Evolutionary conservation across 2,113 vertebrate species (phyloP), one percentile per base, ranked within the genome.

Genomic region (Rhinopomastus cyanomelas): DNA sequence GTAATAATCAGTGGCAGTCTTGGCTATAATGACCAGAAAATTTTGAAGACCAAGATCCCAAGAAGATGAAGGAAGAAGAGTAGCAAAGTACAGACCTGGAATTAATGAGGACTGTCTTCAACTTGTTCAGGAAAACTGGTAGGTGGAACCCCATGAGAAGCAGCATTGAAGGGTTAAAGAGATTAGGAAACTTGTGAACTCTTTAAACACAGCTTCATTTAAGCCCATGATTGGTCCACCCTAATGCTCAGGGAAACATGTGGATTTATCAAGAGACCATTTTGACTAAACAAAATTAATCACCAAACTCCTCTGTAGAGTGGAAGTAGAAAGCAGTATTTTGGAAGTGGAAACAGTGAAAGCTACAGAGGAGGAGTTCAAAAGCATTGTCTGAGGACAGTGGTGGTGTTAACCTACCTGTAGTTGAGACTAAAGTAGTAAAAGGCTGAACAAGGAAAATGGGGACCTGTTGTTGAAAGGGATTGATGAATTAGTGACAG

Each of bases 81-180:
- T 32, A 61, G 15, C 1, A 3, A 25, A 30, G 2, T 30, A 60
- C 0, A 9, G 36, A 22, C 6, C 8, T 59, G 8, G 17, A 82
- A 23, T 32, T 74, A 72, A 65, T 17, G 53, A 80, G 21, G 2
- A 13, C 11, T 57, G 7, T 65, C n/a, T 78, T 81, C 55, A 77
- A 2, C 21, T 83, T 65, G 3, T 32, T 73, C 14, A 30, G 51
- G 32, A 16, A 64, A 42, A 39, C 6, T 26, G 10, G 5, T 39
- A 62, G 13, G 12, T 80, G 8, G 10, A 79, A 66, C 29, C 30
- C 15, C 36, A 9, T 53, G 10, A 81, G 10, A 82, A 79, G 12
- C 23, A 61, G 9, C 36, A 44, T 20, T 29, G 12, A 52, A 61
- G 11, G 16, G 12, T 84, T 19, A 61, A 68, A 69, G 9, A 39